A percentile compares a stretch with the other conserved stretches of the same genome.
phyloP scores from a whole-genome alignment of 1,140 invertebrate species.

The Zaprionus davidi region DNA sequence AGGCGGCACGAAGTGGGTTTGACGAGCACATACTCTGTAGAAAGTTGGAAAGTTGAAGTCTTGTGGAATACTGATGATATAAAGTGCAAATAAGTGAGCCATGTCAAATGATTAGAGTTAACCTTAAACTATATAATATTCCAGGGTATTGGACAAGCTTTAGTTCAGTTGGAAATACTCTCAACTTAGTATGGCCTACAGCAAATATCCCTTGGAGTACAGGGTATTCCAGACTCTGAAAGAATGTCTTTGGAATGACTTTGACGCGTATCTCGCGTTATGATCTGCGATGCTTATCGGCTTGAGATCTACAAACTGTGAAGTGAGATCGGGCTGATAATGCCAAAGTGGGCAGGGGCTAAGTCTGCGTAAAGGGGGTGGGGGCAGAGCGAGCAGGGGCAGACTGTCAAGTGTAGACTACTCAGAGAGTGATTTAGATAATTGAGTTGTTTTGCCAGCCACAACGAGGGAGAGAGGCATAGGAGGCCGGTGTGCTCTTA shows the following conservation, averaged over 20 bases:
- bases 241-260: constrained; percentile 8
- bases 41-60: background rate
- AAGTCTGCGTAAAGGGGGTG: background rate
- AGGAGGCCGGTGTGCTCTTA: too few relatives aligned
- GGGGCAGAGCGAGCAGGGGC: background rate
- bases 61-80: background rate
- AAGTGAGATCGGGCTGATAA: background rate
- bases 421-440: constrained; percentile 34
- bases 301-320: constrained; percentile 1
- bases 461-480: background rate
- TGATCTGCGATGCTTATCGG: constrained; percentile 4
- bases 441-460: constrained; percentile 37
- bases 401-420: constrained; percentile 29
- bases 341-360: background rate
- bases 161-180: too few relatives aligned
- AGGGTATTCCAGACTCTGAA: background rate
- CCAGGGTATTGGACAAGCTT: too few relatives aligned
- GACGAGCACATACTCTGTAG: background rate
- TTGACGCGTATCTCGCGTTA: constrained; percentile 1
- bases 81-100: too few relatives aligned
- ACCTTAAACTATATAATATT: background rate
- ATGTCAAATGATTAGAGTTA: background rate
- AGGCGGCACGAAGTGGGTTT: background rate
- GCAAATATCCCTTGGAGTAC: background rate
- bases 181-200: background rate